phyloP scores from a whole-genome alignment of 2,113 vertebrate species.

The Mus spicilegus region DNA sequence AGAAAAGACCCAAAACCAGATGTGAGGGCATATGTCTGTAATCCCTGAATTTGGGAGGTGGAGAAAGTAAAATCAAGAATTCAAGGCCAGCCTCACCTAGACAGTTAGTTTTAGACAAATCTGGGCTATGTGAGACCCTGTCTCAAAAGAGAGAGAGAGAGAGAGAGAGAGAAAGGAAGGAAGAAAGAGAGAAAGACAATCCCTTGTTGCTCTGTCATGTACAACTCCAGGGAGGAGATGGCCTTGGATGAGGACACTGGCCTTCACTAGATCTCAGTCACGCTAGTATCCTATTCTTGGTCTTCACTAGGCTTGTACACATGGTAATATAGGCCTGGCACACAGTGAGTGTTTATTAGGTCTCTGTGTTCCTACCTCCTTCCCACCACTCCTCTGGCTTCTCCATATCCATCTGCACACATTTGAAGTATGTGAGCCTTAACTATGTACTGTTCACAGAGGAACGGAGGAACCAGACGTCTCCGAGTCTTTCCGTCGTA shows the following conservation, averaged over 20 bases:
- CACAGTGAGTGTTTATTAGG: background rate
- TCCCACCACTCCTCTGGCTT: background rate
- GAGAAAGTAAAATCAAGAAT: background rate
- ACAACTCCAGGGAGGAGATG: background rate
- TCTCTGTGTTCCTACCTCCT: background rate
- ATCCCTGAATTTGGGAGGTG: background rate
- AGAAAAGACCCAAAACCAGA: background rate
- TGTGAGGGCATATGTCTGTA: background rate
- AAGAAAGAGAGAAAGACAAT: background rate
- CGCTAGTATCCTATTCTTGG: background rate
- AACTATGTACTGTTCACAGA: background rate
- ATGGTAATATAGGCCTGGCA: background rate
- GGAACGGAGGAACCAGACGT: background rate
- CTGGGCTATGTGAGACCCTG: background rate
- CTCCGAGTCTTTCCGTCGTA: background rate
- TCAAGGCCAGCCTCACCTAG: background rate
- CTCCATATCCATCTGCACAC: background rate
- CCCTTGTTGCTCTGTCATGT: background rate
- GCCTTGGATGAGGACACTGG: background rate
- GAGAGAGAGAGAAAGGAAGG: too few relatives aligned
- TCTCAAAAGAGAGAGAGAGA: background rate
- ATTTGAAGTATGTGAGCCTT: background rate
- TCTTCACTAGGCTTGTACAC: background rate
- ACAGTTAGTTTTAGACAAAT: background rate
- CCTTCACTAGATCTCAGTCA: background rate